Conservation (phyloP, 2,888 invertebrate genomes). For the Thumatha senex region DNA sequence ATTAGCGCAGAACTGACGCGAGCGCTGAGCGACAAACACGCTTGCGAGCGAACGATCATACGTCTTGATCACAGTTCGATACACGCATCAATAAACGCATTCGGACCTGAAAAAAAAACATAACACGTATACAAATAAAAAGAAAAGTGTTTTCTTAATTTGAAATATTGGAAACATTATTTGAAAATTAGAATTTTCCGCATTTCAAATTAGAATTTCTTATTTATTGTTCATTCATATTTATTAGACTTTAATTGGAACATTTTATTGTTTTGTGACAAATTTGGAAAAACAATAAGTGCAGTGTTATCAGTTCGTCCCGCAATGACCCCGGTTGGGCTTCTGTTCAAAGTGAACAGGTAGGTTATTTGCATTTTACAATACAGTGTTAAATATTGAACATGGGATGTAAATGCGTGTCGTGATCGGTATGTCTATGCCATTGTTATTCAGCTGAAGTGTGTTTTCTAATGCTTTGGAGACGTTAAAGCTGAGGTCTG, state of each 20-base stretch:
- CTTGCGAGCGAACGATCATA: slow-evolving; percentile 51
- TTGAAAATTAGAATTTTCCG: slow-evolving; percentile 2
- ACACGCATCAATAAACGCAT: slow-evolving; percentile 38
- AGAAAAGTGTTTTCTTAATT: slow-evolving; percentile 15
- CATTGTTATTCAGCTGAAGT: slow-evolving; percentile 38
- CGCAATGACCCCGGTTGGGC: slow-evolving; percentile 84
- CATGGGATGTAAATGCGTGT: slow-evolving; percentile 52
- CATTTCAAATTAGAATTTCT: not conserved
- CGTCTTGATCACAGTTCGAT: slow-evolving; percentile 32
- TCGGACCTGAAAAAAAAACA: slow-evolving; percentile 21
- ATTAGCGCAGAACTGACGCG: slow-evolving; percentile 65
- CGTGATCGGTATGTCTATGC: slow-evolving; percentile 38
- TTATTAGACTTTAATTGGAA: not conserved
- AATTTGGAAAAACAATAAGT: slow-evolving; percentile 28
- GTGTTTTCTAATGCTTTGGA: slow-evolving; percentile 37
- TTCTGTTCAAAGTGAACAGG: slow-evolving; percentile 85
- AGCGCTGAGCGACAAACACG: slow-evolving; percentile 63
- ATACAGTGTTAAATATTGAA: slow-evolving; percentile 54
- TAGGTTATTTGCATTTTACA: slow-evolving; percentile 55
- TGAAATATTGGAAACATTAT: slow-evolving; percentile 8
- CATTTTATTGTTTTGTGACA: slow-evolving; percentile 25
- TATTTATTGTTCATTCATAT: not conserved
- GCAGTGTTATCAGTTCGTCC: slow-evolving; percentile 42
- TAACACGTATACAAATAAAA: not conserved
- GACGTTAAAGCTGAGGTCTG: slow-evolving; percentile 21